A percentile compares a stretch with the other conserved stretches of the same genome.
phyloP scores from a whole-genome alignment of 2,888 invertebrate genomes.

The Apoderus coryli region DNA sequence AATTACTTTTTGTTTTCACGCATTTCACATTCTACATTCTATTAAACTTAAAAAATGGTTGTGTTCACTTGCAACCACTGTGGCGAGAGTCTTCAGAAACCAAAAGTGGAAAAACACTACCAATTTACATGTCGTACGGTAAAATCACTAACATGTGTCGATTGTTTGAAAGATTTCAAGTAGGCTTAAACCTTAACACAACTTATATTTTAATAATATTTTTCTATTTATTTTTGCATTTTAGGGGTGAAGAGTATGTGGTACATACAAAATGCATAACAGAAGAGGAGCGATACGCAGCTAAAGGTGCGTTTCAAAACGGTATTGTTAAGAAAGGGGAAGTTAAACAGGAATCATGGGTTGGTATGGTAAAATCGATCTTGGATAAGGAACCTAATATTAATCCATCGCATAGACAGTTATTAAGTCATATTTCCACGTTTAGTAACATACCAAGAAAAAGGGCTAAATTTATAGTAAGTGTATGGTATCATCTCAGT shows the following conservation, averaged over 20 bases:
- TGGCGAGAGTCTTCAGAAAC: slow-evolving; percentile 82
- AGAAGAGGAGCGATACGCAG: slow-evolving; percentile 79
- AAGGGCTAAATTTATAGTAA: slow-evolving; percentile 58
- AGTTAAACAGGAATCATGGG: slow-evolving; percentile 75
- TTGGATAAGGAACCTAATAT: slow-evolving; percentile 42
- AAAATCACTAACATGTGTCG: slow-evolving; percentile 75
- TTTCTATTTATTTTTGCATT: slow-evolving; percentile 21
- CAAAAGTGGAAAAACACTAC: slow-evolving; percentile 81
- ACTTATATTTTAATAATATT: too few relatives aligned
- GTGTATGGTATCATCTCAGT: slow-evolving; percentile 8
- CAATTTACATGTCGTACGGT: slow-evolving; percentile 50
- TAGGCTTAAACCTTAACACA: slow-evolving; percentile 36
- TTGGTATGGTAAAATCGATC: slow-evolving; percentile 52
- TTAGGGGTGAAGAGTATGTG: slow-evolving; percentile 59
- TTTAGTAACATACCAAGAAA: slow-evolving; percentile 72
- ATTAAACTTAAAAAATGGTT: slow-evolving; percentile 67
- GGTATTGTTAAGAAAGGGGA: slow-evolving; percentile 66
- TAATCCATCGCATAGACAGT: slow-evolving; percentile 40
- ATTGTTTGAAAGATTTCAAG: slow-evolving; percentile 83
- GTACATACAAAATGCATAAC: slow-evolving; percentile 73
- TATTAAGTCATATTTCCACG: slow-evolving; percentile 53
- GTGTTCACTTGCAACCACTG: slow-evolving; percentile 88
- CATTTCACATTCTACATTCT: too few relatives aligned
- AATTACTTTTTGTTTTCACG: too few relatives aligned
- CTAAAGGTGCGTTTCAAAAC: slow-evolving; percentile 59